Base-by-base conservation (phyloP, 2,888 invertebrate species). In the Heteromurus nitidus region DNA sequence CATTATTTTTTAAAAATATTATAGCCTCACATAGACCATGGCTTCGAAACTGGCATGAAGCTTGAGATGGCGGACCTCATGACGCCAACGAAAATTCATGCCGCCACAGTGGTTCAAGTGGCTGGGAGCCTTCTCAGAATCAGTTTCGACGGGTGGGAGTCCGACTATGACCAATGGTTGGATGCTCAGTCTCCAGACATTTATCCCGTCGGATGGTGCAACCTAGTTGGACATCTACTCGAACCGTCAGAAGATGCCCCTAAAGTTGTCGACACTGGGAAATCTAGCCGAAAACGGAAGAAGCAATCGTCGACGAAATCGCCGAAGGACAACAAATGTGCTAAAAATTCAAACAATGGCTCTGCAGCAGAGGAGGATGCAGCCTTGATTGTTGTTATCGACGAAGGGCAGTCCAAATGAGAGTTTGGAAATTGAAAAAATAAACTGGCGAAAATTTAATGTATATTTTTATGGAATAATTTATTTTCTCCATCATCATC, bases 101-200 rank as follows among this genome's bases (percentile, higher is more conserved):
- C 98, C 50, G 98, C 96, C 1, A 97, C 97, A 7, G 93, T 99
- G 55, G 94, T 95, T 0, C 92, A 95, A 88, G 95, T 98, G 11
- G 96, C 96, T 16, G 96, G 97, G 0, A 93, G 98, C 82, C 90
- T 99, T 87, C 91, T 99, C 53, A 94, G 95, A 90, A 92, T 95
- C 31, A 96, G 97, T 89, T 99, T 98, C 90, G 98, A 98, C 89
- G 99, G 99, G 0, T 99, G 99, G 98, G 94, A 95, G 60, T 95
- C 96, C 88, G 98, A 98, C 89, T 98, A 98, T 97, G 98, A 99
- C 90, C 98, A 99, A 89, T 98, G 98, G 97, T 91, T 98, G 87
- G 99, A 99, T 91, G 97, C 96, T 89, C 95, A 96, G 89, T 96
- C 96, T 87, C 95, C 97, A 1, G 98, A 98, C 90, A 94, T 98